Evolutionary conservation across 2,797 vertebrate genomes (phyloP).

Genomic region (Scolopax bukidnonensis): DNA sequence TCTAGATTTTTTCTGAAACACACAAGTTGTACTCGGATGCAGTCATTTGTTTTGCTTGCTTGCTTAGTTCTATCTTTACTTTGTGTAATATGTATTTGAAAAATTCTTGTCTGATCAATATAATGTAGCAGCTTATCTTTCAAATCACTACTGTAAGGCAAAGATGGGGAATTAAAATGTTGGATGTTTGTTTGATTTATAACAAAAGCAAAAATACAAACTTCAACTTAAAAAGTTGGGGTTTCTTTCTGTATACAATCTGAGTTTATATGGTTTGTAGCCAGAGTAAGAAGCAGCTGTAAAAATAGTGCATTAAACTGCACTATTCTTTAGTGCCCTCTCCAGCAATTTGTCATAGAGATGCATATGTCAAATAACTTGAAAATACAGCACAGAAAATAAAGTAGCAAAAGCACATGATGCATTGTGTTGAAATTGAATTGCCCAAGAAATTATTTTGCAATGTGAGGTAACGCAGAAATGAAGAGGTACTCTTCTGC

Average conservation of each 20-base stretch:
- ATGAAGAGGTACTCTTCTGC: not conserved
- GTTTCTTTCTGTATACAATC: rapidly evolving
- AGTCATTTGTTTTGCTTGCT: not conserved
- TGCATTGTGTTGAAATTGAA: not conserved
- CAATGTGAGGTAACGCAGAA: not conserved
- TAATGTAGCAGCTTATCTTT: not conserved
- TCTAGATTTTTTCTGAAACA: not conserved
- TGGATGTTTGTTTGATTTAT: not conserved
- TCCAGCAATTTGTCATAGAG: not conserved
- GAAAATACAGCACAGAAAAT: not conserved
- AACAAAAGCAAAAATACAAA: not conserved
- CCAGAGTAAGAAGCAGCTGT: not conserved
- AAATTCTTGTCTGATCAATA: not conserved
- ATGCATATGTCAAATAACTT: not conserved
- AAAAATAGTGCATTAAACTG: not conserved
- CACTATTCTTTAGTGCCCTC: not conserved
- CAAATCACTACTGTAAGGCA: not conserved
- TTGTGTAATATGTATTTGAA: not conserved
- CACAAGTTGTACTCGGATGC: not conserved
- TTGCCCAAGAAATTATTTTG: not conserved
- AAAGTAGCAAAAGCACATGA: not conserved
- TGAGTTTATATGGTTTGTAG: not conserved
- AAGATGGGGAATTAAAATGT: not conserved
- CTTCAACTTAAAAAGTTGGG: not conserved
- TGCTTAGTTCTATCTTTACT: not conserved